Percentiles rank a stretch among this genome's conserved stretches.
Conservation (phyloP, 1,140 invertebrate genomes). For the Drosophila nannoptera region DNA sequence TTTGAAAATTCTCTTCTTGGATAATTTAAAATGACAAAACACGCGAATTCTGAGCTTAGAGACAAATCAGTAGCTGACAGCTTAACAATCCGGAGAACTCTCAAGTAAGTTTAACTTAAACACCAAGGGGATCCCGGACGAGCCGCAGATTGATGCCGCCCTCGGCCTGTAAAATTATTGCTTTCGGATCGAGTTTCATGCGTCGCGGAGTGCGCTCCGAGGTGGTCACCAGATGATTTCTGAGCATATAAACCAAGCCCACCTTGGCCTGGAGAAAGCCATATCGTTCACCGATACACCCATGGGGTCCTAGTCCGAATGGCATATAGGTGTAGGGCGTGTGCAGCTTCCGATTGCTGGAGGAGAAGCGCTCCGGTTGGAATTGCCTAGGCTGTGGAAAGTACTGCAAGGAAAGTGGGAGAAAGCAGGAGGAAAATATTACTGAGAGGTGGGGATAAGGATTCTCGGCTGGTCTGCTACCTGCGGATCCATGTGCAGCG, state of each 20-base stretch:
- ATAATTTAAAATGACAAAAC: slow-evolving; percentile 54
- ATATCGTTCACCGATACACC: slow-evolving; percentile 84
- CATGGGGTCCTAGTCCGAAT: slow-evolving; percentile 88
- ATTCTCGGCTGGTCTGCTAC: slow-evolving; percentile 15
- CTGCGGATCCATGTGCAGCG: slow-evolving; percentile 71
- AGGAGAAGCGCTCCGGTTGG: slow-evolving; percentile 83
- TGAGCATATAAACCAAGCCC: slow-evolving; percentile 63
- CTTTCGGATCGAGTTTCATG: slow-evolving; percentile 66
- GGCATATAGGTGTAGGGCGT: slow-evolving; percentile 84
- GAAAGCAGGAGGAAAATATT: background rate
- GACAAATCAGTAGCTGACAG: slow-evolving; percentile 35
- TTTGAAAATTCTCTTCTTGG: slow-evolving; percentile 24
- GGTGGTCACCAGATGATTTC: slow-evolving; percentile 63
- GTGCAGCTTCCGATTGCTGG: slow-evolving; percentile 78
- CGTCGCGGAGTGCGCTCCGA: slow-evolving; percentile 56
- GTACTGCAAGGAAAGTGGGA: slow-evolving; percentile 76
- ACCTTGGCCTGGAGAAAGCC: slow-evolving; percentile 67
- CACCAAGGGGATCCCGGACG: slow-evolving; percentile 65
- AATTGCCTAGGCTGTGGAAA: slow-evolving; percentile 85
- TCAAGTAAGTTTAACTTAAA: slow-evolving; percentile 33
- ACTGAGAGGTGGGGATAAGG: too few species aligned
- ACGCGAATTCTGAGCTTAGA: slow-evolving; percentile 58
- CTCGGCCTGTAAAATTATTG: slow-evolving; percentile 65
- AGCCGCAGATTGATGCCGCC: slow-evolving; percentile 65
- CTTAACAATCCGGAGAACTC: background rate